Evolutionary conservation across 1,140 invertebrate genomes (phyloP).

Genomic region (Phymastichus coffea): DNA sequence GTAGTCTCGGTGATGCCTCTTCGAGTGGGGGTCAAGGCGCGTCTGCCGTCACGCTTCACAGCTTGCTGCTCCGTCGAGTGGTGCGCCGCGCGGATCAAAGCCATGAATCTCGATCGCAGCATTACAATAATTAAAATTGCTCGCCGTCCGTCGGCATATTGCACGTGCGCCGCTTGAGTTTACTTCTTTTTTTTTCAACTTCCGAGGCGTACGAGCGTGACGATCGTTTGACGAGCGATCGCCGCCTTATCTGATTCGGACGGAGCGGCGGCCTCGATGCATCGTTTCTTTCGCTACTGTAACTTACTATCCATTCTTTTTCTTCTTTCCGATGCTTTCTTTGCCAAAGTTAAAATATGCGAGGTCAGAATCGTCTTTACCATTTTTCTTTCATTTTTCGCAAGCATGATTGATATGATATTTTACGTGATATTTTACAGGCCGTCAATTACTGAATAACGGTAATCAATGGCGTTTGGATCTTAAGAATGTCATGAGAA

Average conservation of each 20-base stretch:
- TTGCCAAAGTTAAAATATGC: too few relatives aligned
- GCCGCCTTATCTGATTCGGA: slow-evolving; percentile 5
- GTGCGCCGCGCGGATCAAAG: slow-evolving; percentile 11
- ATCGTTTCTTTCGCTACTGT: not conserved
- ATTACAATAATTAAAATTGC: slow-evolving; percentile 31
- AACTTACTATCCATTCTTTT: not conserved
- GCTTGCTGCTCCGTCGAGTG: slow-evolving; percentile 34
- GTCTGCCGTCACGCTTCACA: slow-evolving; percentile 32
- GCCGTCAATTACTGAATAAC: too few relatives aligned
- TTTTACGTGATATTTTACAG: too few relatives aligned
- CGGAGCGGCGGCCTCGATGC: not conserved
- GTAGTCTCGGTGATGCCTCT: too few relatives aligned
- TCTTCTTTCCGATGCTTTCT: not conserved
- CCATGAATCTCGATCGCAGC: slow-evolving; percentile 14
- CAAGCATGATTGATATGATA: too few relatives aligned
- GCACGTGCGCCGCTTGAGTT: not conserved
- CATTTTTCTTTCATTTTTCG: too few relatives aligned
- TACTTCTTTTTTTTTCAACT: not conserved
- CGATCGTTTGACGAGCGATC: slow-evolving; percentile 26
- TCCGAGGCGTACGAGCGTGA: slow-evolving; percentile 21
- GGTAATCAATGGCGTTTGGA: too few relatives aligned
- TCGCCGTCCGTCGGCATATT: not conserved
- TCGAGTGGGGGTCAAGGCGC: not conserved
- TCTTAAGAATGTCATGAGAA: too few relatives aligned
- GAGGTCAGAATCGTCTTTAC: too few relatives aligned